Conservation (phyloP, 2,888 invertebrate genomes). For the Argyresthia goedartella region DNA sequence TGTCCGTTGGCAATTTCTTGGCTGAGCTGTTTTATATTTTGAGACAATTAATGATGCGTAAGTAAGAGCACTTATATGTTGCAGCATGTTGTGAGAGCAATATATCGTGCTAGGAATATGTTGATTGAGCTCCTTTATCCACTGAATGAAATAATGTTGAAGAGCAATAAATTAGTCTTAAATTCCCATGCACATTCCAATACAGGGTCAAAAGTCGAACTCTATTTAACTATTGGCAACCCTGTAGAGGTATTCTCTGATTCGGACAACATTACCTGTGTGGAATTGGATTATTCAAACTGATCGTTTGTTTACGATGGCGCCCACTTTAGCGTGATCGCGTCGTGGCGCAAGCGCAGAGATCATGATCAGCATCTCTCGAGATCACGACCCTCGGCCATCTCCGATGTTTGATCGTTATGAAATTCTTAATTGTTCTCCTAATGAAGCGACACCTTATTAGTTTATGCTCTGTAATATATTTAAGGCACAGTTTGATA, state of each 20-base stretch:
- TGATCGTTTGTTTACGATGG: slow-evolving; percentile 17
- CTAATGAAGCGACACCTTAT: slow-evolving; percentile 12
- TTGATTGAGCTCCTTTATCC: no score
- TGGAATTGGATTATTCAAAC: slow-evolving; percentile 26
- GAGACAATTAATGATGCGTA: no score
- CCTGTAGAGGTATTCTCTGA: slow-evolving; percentile 7
- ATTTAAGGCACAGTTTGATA: no score
- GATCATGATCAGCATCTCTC: not conserved
- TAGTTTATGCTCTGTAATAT: not conserved
- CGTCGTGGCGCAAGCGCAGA: not conserved
- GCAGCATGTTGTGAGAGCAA: no score
- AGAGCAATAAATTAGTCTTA: no score
- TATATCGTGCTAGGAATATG: no score
- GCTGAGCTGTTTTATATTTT: no score
- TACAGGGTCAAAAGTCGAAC: no score
- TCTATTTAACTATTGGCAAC: not conserved
- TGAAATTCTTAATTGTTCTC: slow-evolving; percentile 28
- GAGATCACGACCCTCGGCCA: slow-evolving; percentile 20
- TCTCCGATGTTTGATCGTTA: slow-evolving; percentile 17
- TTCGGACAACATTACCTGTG: slow-evolving; percentile 18
- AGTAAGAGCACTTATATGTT: no score
- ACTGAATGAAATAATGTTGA: no score
- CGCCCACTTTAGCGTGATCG: not conserved
- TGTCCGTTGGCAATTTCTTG: no score
- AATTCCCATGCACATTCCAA: no score